Conservation (phyloP, 2,797 vertebrate species). For the Dendrocincla fuliginosa region DNA sequence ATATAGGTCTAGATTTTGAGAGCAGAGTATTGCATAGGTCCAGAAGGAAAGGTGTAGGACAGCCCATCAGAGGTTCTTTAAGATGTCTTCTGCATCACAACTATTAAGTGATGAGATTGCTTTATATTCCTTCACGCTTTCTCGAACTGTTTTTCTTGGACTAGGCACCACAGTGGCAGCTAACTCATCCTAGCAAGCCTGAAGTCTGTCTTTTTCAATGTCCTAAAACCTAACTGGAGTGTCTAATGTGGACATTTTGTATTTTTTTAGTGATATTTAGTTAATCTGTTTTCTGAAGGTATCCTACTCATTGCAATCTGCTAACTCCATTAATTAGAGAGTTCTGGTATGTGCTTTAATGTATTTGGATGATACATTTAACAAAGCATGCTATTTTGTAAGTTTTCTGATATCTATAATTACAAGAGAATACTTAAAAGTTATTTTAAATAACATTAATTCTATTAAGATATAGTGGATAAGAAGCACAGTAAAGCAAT, state of each 20-base stretch:
- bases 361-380: slow-evolving; percentile 3
- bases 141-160: not conserved
- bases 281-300: slow-evolving; percentile 38
- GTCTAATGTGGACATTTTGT: not conserved
- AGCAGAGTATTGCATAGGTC: not conserved
- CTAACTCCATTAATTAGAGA: not conserved
- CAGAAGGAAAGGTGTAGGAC: not conserved
- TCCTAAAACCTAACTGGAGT: not conserved
- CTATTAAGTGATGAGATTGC: not conserved
- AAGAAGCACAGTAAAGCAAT: not conserved
- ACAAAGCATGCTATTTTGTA: slow-evolving; percentile 8
- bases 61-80: not conserved
- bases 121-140: not conserved
- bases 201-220: not conserved
- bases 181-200: not conserved
- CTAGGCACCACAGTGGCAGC: not conserved
- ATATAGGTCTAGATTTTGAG: not conserved
- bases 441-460: slow-evolving; percentile 2
- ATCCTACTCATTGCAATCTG: not conserved
- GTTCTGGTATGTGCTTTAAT: slow-evolving; percentile 35
- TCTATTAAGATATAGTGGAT: not conserved
- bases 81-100: not conserved
- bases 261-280: slow-evolving; percentile 13
- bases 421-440: not conserved
- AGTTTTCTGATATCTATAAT: not conserved